Conservation (phyloP, 2,797 vertebrate genomes). For the Chaetodon trifasciatus region DNA sequence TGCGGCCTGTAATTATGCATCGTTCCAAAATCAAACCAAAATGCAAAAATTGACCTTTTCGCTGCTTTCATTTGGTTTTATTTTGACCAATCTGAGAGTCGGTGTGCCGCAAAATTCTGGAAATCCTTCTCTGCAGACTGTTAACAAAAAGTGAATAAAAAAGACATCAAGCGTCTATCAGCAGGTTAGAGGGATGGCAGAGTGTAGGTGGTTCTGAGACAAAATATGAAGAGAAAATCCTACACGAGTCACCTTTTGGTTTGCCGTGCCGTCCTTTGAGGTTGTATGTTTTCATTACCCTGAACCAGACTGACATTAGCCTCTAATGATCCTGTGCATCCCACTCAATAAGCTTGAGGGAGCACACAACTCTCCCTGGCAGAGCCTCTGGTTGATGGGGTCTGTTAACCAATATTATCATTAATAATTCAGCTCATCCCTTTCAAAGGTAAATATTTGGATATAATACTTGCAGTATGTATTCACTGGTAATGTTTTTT, state of each 20-base stretch:
- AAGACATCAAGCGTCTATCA: constrained; percentile 9
- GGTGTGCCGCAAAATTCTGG: background rate
- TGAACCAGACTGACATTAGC: constrained; percentile 63
- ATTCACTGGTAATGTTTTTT: constrained; percentile 2
- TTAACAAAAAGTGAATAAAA: constrained; percentile 2
- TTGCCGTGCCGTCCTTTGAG: constrained; percentile 37
- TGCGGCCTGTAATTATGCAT: background rate
- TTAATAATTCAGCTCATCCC: constrained; percentile 61
- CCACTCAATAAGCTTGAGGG: constrained; percentile 54
- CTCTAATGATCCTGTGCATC: constrained; percentile 67
- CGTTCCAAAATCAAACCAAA: background rate
- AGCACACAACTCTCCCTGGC: constrained; percentile 43
- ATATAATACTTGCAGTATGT: constrained; percentile 1
- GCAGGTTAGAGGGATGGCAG: background rate
- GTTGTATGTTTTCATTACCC: constrained; percentile 66
- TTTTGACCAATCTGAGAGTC: background rate
- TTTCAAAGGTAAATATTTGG: constrained; percentile 54
- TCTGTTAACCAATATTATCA: constrained; percentile 58
- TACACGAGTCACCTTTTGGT: constrained; percentile 21
- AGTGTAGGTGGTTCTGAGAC: constrained; percentile 20
- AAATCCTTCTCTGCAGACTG: background rate
- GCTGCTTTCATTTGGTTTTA: background rate
- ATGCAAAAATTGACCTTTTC: background rate
- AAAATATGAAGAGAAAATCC: constrained; percentile 29
- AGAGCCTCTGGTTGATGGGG: constrained; percentile 32